These are phyloP conservation scores for Clarias macrocephalus DNA, from an alignment of 2,113 vertebrate genomes.

Conservation along the genomic window DNA sequence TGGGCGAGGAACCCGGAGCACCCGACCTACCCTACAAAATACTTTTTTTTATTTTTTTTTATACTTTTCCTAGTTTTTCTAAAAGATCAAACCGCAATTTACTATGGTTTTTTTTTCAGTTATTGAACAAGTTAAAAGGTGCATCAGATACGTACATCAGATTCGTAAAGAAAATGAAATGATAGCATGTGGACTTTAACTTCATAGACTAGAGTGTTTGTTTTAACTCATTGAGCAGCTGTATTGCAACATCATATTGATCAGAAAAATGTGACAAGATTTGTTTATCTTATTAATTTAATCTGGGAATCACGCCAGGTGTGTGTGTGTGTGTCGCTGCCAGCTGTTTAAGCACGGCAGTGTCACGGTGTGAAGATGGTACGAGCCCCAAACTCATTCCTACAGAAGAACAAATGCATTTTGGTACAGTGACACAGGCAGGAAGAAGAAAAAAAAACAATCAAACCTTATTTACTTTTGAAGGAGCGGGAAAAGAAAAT, in stretches of 20 bases:
- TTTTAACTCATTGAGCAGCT: background rate
- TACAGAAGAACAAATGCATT: background rate
- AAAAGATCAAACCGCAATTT: too few relatives aligned
- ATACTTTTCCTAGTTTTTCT: background rate
- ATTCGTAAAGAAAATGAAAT: background rate
- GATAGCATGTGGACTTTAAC: too few relatives aligned
- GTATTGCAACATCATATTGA: background rate
- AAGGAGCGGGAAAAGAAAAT: slow-evolving; percentile 65
- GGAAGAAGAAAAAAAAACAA: slow-evolving; percentile 33
- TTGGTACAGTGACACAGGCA: slow-evolving; percentile 9
- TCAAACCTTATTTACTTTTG: slow-evolving; percentile 66
- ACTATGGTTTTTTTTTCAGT: background rate
- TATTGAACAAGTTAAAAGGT: background rate
- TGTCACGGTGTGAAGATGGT: background rate
- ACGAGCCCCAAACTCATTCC: background rate
- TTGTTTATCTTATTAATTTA: background rate
- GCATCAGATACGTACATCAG: background rate
- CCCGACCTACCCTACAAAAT: too few relatives aligned
- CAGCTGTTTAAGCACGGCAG: background rate
- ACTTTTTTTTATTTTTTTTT: too few relatives aligned
- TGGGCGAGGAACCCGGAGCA: too few relatives aligned
- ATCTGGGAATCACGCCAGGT: background rate
- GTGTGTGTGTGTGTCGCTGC: background rate
- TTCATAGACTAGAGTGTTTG: background rate
- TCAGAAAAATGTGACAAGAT: background rate